Percentiles rank a stretch among this genome's conserved stretches.
phyloP scores from a whole-genome alignment of 2,113 vertebrate species.

The Mormyrus iriodes region DNA sequence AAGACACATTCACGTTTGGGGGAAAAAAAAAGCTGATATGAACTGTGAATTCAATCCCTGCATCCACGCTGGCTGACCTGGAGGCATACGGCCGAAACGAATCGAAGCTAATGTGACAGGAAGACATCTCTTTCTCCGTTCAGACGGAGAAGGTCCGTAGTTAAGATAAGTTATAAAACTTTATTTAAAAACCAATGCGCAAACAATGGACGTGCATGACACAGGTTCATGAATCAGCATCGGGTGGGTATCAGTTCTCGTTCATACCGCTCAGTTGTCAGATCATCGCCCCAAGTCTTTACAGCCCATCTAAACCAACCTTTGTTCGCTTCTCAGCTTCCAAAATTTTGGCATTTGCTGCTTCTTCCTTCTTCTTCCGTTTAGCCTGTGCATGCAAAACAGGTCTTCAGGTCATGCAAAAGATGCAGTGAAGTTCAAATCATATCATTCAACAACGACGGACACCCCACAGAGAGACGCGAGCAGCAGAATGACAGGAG shows the following conservation, averaged over 20 bases:
- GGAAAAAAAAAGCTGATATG: not conserved
- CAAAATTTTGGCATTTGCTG: conserved; percentile 89
- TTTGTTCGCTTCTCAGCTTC: conserved; percentile 92
- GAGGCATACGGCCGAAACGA: not conserved
- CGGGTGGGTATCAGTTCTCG: not conserved
- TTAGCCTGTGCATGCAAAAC: conserved; percentile 79
- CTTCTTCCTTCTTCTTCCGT: conserved; percentile 93
- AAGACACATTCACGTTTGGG: not conserved
- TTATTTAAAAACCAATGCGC: too few relatives aligned
- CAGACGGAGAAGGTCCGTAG: not conserved
- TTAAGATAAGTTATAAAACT: not conserved
- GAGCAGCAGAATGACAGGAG: not conserved
- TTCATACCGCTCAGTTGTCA: conserved; percentile 28
- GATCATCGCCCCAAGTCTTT: conserved; percentile 39
- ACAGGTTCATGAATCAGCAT: not conserved
- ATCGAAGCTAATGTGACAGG: conserved; percentile 19
- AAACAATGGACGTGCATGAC: not conserved
- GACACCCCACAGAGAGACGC: conserved; percentile 29
- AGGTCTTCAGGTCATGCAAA: conserved; percentile 65
- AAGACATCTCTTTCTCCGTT: not conserved
- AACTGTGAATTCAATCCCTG: conserved; percentile 8
- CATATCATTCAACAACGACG: conserved; percentile 55
- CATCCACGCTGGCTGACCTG: conserved; percentile 23
- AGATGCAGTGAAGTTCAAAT: conserved; percentile 51
- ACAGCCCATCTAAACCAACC: conserved; percentile 71